Evolutionary conservation across 1,140 invertebrate genomes (phyloP), one percentile per base, ranked within the genome.

Genomic region (Coptotermes formosanus): DNA sequence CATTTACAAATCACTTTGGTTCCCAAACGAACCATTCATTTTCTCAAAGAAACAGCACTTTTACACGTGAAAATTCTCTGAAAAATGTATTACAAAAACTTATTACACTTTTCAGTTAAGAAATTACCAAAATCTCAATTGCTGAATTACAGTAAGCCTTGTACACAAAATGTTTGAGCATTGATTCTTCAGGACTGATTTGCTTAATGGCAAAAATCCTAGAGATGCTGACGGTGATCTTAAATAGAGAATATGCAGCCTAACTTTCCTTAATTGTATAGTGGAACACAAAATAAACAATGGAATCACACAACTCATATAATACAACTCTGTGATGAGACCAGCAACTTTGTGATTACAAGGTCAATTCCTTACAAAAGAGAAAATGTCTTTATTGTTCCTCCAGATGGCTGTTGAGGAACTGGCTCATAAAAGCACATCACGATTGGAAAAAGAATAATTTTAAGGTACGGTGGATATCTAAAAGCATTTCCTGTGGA

Each of bases 401-500:
- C 83, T 84, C 83, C 83, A n/a, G 83, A 25, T 84, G 83, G 45
- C n/a, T 8, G 7, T 25, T 21, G 83, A 48, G 59, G 83, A 30
- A 52, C 45, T 81, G 43, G 64, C 52, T 82, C 12, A 44, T 45
- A 82, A 45, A 52, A 59, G 59, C 75, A 38, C 38, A 82, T 82
- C 75, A 52, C 30, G 30, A 82, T 82, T 82, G 82, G 55, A 82
- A 82, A 82, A 85, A 82, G 8, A 32, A n/a, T 43, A 48, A 9
- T 83, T 48, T 45, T 52, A 52, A 84, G 30, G 48, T 48, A 84
- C 44, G 55, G 1, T n/a, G 38, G 32, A 45, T 52, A 69, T 85
- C 97, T 98, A 98, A 94, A 98, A 98, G 93, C 97, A 98, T 93
- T 98, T 98, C 93, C 97, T 95, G 94, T 98, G 97, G 88, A 98